Percentiles rank a stretch among this genome's conserved stretches.
Conservation (phyloP, 2,113 vertebrate species). For the Hassar affinis region DNA sequence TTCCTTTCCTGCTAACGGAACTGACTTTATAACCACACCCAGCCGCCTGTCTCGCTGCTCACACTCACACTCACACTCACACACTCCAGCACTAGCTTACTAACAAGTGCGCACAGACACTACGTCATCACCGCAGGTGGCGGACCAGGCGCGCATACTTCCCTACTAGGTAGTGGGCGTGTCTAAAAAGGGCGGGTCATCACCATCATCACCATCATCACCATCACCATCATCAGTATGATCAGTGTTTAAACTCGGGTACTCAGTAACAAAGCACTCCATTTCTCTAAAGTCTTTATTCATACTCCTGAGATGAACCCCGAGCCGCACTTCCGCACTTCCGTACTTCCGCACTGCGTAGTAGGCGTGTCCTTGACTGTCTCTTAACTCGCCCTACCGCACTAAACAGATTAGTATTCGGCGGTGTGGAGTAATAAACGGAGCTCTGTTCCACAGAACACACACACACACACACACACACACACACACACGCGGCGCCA, state of each 20-base stretch:
- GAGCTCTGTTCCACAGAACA: not conserved
- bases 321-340: no score
- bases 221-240: no score
- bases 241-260: not conserved
- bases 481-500: not conserved
- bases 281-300: no score
- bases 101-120: not conserved
- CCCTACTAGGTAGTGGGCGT: not conserved
- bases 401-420: not conserved
- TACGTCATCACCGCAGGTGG: not conserved
- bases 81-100: not conserved
- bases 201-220: not conserved
- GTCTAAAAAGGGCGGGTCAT: not conserved
- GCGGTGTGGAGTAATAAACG: not conserved
- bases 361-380: not conserved
- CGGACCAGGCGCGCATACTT: not conserved
- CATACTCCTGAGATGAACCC: no score
- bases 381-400: no score
- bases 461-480: not conserved
- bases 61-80: not conserved
- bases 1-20: conserved; percentile 80
- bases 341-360: not conserved
- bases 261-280: not conserved
- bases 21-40: conserved; percentile 80
- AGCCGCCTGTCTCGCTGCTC: conserved; percentile 54